These are phyloP conservation scores for Pseudanteris insignis DNA, from an alignment of 2,888 invertebrate species.

Conservation along the genomic window DNA sequence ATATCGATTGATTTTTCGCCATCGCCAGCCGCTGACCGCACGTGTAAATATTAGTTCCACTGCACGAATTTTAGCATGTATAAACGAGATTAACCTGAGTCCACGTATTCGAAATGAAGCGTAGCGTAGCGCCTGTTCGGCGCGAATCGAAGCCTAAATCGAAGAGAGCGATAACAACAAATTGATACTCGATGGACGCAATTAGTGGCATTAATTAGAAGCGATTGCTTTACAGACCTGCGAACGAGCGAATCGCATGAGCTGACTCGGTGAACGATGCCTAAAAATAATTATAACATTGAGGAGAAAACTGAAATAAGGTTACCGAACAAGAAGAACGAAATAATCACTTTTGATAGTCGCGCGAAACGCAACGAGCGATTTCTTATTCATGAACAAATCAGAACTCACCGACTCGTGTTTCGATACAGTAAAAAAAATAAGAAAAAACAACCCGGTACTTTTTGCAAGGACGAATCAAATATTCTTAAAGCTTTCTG, in stretches of 20 bases:
- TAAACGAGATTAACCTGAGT: slow-evolving; percentile 37
- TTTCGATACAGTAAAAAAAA: too few relatives aligned
- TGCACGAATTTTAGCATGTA: slow-evolving; percentile 28
- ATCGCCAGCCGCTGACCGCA: slow-evolving; percentile 34
- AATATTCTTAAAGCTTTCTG: slow-evolving; percentile 14
- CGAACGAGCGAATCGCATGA: slow-evolving; percentile 29
- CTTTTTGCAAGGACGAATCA: too few relatives aligned
- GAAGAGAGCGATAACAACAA: slow-evolving; percentile 24
- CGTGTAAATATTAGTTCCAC: slow-evolving; percentile 52
- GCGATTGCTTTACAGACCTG: slow-evolving; percentile 28
- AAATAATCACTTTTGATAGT: too few relatives aligned
- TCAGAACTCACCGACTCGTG: too few relatives aligned
- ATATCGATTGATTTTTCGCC: slow-evolving; percentile 4
- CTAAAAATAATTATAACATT: too few relatives aligned
- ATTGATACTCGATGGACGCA: slow-evolving; percentile 39
- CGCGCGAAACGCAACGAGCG: too few relatives aligned
- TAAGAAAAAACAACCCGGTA: too few relatives aligned
- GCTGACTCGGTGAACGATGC: background rate
- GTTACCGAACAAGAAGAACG: too few relatives aligned
- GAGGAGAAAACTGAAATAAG: too few relatives aligned
- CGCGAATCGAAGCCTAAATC: slow-evolving; percentile 12
- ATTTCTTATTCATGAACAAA: too few relatives aligned
- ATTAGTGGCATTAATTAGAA: slow-evolving; percentile 44
- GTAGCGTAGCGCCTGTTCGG: slow-evolving; percentile 19
- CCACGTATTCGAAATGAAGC: slow-evolving; percentile 14